Base-by-base conservation (phyloP, 2,888 invertebrate genomes). In the Drosophila monieri region DNA sequence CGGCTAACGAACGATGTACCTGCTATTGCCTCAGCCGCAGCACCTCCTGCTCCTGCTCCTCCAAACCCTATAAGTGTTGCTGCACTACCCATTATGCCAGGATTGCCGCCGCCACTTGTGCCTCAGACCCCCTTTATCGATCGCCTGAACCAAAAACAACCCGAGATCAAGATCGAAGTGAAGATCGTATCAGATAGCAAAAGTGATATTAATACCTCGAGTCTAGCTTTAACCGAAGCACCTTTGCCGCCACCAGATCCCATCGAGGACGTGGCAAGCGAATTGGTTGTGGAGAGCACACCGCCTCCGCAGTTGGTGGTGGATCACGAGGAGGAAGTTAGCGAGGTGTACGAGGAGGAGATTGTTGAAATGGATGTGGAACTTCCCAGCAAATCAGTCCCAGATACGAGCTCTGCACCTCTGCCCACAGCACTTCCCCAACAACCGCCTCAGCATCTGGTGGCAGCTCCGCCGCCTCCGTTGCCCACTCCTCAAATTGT, bases 151-250 rank as follows among this genome's bases (percentile, higher is more conserved):
- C 91, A 90, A 89, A 90, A 90, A 65, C 89, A 91, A 77, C 90
- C 90, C 56, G 91, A 90, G 85, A 90, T 90, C 74, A 91, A 91
- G 89, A 90, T 90, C 57, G 88, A 91, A 88, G 85, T 91, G 72
- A 90, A 91, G 89, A 90, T 91, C 65, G 89, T 89, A 21, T 91
- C 91, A 60, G 91, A 91, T 72, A 62, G 55, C 61, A 83, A 80
- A 58, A 56, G 59, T 44, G 81, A 80, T 65, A 54, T 49, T 66
- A 55, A 48, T 71, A 37, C 53, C 68, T 52, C 23, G 44, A 61
- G 15, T 61, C 10, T 9, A 21, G 37, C 27, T 37, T 12, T 27
- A n/a, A 15, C 60, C 9, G 44, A 52, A 25, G 3, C 51, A 0
- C 14, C 52, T 1, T 9, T 51, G 15, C 58, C 67, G 9, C 55